These are phyloP conservation scores for Cosmia trapezina DNA, from an alignment of 2,888 invertebrate genomes.

Conservation along the genomic window DNA sequence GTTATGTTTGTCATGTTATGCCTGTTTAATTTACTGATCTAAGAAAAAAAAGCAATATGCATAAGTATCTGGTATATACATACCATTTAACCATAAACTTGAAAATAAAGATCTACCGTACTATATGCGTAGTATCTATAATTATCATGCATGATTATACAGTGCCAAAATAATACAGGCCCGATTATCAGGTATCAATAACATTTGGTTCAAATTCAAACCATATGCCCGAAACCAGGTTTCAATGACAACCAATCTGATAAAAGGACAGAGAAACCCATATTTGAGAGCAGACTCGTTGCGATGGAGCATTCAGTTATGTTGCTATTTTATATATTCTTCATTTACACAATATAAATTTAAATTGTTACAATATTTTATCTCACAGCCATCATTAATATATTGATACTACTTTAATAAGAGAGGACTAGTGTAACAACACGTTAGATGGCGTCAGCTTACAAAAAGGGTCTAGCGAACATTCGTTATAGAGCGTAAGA, in stretches of 20 bases:
- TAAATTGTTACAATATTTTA: constrained; percentile 89
- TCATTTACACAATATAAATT: constrained; percentile 89
- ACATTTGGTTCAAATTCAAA: constrained; percentile 50
- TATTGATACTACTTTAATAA: constrained; percentile 90
- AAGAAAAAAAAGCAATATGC: constrained; percentile 43
- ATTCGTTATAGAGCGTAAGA: constrained; percentile 85
- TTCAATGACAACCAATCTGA: constrained; percentile 58
- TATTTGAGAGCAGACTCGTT: constrained; percentile 73
- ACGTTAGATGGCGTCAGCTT: constrained; percentile 88
- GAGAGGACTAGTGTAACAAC: constrained; percentile 88
- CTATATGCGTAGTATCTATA: constrained; percentile 50
- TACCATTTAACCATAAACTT: constrained; percentile 5
- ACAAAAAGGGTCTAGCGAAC: constrained; percentile 89
- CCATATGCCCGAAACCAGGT: constrained; percentile 41
- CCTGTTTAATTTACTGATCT: constrained; percentile 29
- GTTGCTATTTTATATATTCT: constrained; percentile 82
- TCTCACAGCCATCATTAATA: constrained; percentile 91
- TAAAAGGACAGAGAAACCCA: constrained; percentile 57
- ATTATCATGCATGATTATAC: constrained; percentile 63
- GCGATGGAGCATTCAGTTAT: constrained; percentile 79
- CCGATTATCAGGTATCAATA: constrained; percentile 54
- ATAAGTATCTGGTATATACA: constrained; percentile 22
- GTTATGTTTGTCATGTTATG: constrained; percentile 25
- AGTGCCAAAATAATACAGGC: constrained; percentile 64
- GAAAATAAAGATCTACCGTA: constrained; percentile 29